Base-by-base conservation (phyloP, 2,888 invertebrate genomes). In the Thumatha senex region DNA sequence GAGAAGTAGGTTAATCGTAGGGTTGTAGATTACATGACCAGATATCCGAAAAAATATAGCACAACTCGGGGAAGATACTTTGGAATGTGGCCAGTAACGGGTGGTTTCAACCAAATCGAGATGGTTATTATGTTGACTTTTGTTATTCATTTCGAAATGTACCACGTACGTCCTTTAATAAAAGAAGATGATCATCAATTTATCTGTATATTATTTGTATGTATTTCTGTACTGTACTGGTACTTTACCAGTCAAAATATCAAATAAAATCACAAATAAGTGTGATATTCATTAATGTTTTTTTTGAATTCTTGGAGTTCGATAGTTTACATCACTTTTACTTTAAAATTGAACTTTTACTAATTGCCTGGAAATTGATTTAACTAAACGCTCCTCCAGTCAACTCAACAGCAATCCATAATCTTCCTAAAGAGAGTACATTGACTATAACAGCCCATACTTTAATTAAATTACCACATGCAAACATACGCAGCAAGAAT, bases 41-140 rank as follows among this genome's bases (percentile, higher is more conserved):
- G 70, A 63, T 67, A 65, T 51, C 62, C 63, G 60, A 60, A 73
- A 76, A 76, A 78, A 74, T 57, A 56, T 51, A 63, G 51, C 57
- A 55, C 56, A 46, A 46, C 13, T 61, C 60, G 62, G 54, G 68
- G 79, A 72, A 54, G 71, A 58, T 74, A 73, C 72, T 72, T 82
- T 82, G 84, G 79, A 84, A 71, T 70, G 67, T 55, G 61, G 80
- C 83, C 82, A 84, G 79, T 72, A 43, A 55, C 66, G 67, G 54
- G 53, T 56, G 62, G 66, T 63, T 58, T 54, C 56, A 56, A 63
- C 71, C 76, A 78, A 80, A 82, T 79, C 67, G 70, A 76, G 70
- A 79, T 76, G 18, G 18, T 24, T 67, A 78, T 76, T 71, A 70
- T 70, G 63, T 76, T 40, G 5, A 2, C 18, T 12, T 67, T 65